phyloP scores from a whole-genome alignment of 2,797 vertebrate species.

The Tokudaia tokunoshimensis region DNA sequence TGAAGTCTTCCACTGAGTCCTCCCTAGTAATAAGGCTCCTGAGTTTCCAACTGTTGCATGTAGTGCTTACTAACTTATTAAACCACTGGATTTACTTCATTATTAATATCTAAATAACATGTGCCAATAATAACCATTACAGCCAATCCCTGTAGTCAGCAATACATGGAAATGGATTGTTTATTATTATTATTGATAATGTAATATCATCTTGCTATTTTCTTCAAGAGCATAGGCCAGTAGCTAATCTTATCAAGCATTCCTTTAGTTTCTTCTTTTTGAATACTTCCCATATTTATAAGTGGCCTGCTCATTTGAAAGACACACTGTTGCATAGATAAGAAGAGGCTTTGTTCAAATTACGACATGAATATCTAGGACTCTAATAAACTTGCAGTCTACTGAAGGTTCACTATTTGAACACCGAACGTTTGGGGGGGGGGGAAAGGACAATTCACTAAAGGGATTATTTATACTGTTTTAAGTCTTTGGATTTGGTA shows the following conservation, averaged over 20 bases:
- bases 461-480: neutral
- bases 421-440: neutral
- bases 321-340: neutral
- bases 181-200: neutral
- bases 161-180: slow-evolving; percentile 16
- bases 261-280: neutral
- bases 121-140: neutral
- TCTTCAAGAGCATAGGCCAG: neutral
- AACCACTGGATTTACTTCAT: neutral
- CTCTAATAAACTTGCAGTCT: neutral
- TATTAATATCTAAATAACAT: neutral
- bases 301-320: neutral
- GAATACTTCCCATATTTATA: neutral
- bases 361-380: neutral
- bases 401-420: neutral
- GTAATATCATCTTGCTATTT: neutral
- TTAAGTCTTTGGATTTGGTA: neutral
- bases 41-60: neutral
- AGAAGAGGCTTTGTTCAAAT: neutral
- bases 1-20: neutral
- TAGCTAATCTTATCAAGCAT: neutral
- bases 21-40: neutral
- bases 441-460: neutral
- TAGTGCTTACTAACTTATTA: neutral
- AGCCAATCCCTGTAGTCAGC: neutral